These are phyloP conservation scores for Lasius fuliginosus DNA, from an alignment of 2,888 invertebrate species.

Conservation along the genomic window DNA sequence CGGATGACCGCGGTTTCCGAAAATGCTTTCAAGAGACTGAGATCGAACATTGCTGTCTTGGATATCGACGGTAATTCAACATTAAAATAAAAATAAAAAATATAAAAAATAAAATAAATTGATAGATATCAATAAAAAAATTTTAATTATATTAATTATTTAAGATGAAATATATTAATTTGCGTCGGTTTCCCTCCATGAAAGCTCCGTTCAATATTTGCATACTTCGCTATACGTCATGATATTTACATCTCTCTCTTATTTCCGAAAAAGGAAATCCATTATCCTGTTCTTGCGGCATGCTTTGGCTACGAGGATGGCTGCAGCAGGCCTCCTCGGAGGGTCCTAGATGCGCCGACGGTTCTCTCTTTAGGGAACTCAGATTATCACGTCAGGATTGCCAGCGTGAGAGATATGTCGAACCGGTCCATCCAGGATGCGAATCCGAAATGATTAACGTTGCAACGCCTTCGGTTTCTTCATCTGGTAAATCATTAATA, in stretches of 20 bases:
- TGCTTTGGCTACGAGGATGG: slow-evolving; percentile 95
- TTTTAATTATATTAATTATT: background rate
- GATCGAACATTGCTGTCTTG: slow-evolving; percentile 93
- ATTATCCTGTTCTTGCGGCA: slow-evolving; percentile 92
- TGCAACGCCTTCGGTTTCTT: slow-evolving; percentile 68
- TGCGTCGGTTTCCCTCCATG: background rate
- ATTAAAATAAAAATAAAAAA: background rate
- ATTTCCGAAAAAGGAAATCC: slow-evolving; percentile 91
- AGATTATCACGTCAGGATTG: slow-evolving; percentile 92
- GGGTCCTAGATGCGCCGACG: slow-evolving; percentile 93
- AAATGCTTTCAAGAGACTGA: slow-evolving; percentile 91
- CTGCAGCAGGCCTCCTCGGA: slow-evolving; percentile 91
- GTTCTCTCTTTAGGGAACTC: slow-evolving; percentile 91
- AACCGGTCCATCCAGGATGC: slow-evolving; percentile 90
- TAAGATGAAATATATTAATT: background rate
- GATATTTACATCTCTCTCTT: slow-evolving; percentile 36
- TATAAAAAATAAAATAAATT: background rate
- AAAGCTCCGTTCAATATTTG: background rate
- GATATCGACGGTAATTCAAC: slow-evolving; percentile 93
- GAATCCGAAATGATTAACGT: slow-evolving; percentile 89
- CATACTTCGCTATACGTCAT: background rate
- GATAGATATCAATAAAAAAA: background rate
- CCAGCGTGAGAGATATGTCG: slow-evolving; percentile 86
- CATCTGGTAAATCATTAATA: slow-evolving; percentile 58
- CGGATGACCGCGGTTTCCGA: slow-evolving; percentile 92